Percentiles rank a stretch among this genome's conserved stretches.
phyloP scores from a whole-genome alignment of 2,888 invertebrate genomes.

The Trilocha varians region DNA sequence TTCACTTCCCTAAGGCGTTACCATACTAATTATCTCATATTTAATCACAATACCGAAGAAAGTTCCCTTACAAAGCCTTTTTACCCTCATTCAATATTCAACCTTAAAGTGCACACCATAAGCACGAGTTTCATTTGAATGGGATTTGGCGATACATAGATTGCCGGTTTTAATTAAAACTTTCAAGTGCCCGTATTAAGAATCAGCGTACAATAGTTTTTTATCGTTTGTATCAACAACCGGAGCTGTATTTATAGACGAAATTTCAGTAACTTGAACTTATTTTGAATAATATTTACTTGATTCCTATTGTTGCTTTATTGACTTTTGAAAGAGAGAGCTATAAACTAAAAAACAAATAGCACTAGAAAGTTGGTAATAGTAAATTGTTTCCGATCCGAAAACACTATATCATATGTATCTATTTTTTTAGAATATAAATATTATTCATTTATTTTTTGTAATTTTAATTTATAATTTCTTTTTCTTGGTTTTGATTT shows the following conservation, averaged over 20 bases:
- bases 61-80: constrained; percentile 41
- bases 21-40: constrained; percentile 43
- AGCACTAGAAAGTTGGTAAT: too few species aligned
- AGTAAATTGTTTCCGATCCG: too few species aligned
- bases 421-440: too few species aligned
- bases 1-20: constrained; percentile 17
- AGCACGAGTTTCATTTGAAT: constrained; percentile 10
- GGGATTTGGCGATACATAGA: constrained; percentile 15
- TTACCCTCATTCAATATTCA: constrained; percentile 6
- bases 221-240: constrained; percentile 23
- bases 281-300: neutral
- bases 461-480: too few species aligned
- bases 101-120: constrained; percentile 12
- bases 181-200: constrained; percentile 30
- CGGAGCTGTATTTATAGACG: neutral
- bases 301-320: neutral
- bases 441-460: too few species aligned
- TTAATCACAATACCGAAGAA: constrained; percentile 46
- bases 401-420: too few species aligned
- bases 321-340: neutral
- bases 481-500: too few species aligned
- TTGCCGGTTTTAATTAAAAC: constrained; percentile 50
- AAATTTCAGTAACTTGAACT: neutral
- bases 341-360: too few species aligned
- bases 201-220: constrained; percentile 14